Evolutionary conservation across 2,797 vertebrate species (phyloP).

Genomic region (Cirrhinus mrigala): DNA sequence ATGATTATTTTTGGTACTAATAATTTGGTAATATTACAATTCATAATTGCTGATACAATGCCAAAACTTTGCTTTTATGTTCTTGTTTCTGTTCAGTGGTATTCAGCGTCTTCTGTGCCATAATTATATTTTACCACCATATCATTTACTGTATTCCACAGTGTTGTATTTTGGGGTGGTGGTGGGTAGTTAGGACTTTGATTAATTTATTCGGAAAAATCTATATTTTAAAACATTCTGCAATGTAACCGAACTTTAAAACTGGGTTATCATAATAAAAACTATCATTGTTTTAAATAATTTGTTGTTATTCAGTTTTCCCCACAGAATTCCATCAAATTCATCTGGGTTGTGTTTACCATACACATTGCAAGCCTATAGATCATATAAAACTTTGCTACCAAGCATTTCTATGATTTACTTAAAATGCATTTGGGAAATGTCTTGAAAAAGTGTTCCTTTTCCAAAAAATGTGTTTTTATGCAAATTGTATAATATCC

Average conservation of each 20-base stretch:
- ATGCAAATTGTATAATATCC: no score
- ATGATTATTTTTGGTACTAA: slow-evolving; percentile 10
- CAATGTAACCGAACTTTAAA: slow-evolving; percentile 16
- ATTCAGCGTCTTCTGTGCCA: slow-evolving; percentile 42
- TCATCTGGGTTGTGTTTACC: background rate
- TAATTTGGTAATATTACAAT: background rate
- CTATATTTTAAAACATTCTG: slow-evolving; percentile 19
- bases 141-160: slow-evolving; percentile 25
- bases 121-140: background rate
- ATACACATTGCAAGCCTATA: background rate
- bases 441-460: no score
- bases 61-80: background rate
- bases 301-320: background rate
- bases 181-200: slow-evolving; percentile 13
- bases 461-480: no score
- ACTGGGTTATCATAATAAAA: slow-evolving; percentile 48
- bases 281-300: background rate
- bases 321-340: background rate
- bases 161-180: slow-evolving; percentile 37
- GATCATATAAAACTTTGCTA: background rate
- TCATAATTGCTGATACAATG: background rate
- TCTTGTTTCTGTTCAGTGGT: background rate
- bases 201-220: slow-evolving; percentile 3
- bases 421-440: background rate
- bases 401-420: background rate